These are phyloP conservation scores for Latrodectus elegans DNA, from an alignment of 2,888 invertebrate genomes.

Conservation along the genomic window DNA sequence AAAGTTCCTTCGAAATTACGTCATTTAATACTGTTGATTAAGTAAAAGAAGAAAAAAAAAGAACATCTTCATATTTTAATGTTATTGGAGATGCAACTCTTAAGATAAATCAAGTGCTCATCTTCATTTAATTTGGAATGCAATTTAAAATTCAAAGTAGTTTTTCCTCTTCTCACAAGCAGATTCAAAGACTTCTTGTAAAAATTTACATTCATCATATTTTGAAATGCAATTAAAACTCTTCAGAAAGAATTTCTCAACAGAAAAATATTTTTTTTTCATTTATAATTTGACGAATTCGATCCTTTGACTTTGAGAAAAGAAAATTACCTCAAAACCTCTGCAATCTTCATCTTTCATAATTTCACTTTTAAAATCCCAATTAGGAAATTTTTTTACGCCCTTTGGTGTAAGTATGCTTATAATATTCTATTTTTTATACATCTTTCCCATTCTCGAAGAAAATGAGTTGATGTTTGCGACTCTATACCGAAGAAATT, in stretches of 20 bases:
- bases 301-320: background rate
- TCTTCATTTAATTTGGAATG: too few relatives aligned
- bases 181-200: too few relatives aligned
- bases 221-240: background rate
- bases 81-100: too few relatives aligned
- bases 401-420: background rate
- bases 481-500: background rate
- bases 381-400: background rate
- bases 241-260: background rate
- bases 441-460: background rate
- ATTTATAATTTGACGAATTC: background rate
- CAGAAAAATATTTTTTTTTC: background rate
- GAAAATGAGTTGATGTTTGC: background rate
- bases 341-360: background rate
- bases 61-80: too few relatives aligned
- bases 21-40: too few relatives aligned
- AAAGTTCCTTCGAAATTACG: too few relatives aligned
- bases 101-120: too few relatives aligned
- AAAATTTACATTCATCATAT: background rate
- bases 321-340: background rate
- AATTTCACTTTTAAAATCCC: background rate
- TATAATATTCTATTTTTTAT: background rate
- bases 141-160: too few relatives aligned
- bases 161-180: too few relatives aligned
- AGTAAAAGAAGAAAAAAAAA: too few relatives aligned